Conservation (phyloP, 2,113 vertebrate genomes). For the Pseudolaguvia tuberculata region DNA sequence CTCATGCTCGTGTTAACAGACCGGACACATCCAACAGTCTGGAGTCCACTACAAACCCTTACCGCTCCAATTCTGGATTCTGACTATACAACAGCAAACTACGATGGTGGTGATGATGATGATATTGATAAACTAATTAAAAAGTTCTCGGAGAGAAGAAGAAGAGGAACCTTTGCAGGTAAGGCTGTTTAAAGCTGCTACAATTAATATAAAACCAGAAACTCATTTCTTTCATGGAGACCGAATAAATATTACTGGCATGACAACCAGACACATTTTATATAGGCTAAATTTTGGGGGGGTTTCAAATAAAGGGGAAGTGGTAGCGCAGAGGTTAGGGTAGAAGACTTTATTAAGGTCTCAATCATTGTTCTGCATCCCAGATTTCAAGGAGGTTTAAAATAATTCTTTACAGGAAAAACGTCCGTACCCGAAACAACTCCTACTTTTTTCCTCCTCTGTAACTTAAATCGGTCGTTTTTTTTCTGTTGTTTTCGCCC, state of each 20-base stretch:
- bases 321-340: too few relatives aligned
- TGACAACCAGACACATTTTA: not conserved
- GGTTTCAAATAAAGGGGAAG: too few relatives aligned
- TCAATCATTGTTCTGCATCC: too few relatives aligned
- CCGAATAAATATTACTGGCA: not conserved
- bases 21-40: not conserved
- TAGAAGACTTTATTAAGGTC: too few relatives aligned
- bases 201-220: not conserved
- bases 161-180: not conserved
- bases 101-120: too few relatives aligned
- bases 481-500: too few relatives aligned
- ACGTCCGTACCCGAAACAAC: too few relatives aligned
- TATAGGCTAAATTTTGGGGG: not conserved
- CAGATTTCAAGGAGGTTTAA: too few relatives aligned
- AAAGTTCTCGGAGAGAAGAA: not conserved
- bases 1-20: slow-evolving; percentile 34
- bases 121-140: too few relatives aligned
- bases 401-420: too few relatives aligned
- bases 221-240: not conserved
- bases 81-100: not conserved
- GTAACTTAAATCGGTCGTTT: too few relatives aligned
- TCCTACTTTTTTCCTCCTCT: too few relatives aligned
- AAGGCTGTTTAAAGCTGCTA: not conserved
- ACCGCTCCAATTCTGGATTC: not conserved
- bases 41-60: slow-evolving; percentile 3